These are phyloP conservation scores for Oscheius sp. DNA, from an alignment of 2,888 invertebrate species.

Conservation along the genomic window DNA sequence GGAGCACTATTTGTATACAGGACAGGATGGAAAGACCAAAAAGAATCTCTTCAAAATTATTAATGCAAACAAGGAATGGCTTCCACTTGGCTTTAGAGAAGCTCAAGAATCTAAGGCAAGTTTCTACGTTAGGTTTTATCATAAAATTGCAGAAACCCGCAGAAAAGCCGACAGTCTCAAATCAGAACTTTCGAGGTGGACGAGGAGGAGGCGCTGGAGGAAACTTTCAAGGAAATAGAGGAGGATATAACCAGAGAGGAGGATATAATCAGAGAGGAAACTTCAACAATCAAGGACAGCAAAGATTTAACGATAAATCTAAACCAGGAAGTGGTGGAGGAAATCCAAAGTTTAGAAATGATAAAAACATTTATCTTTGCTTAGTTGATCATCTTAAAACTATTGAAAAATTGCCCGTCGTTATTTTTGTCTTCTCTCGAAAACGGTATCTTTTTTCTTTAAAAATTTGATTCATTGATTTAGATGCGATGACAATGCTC, in stretches of 20 bases:
- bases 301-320: not conserved
- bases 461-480: not conserved
- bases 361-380: slow-evolving; percentile 84
- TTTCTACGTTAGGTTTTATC: not conserved
- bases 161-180: too few species aligned
- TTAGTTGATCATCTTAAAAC: slow-evolving; percentile 84
- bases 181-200: too few species aligned
- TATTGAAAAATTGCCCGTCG: slow-evolving; percentile 87
- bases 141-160: too few species aligned
- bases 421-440: slow-evolving; percentile 90
- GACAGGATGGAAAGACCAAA: slow-evolving; percentile 71
- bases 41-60: slow-evolving; percentile 76
- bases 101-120: slow-evolving; percentile 48
- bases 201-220: too few species aligned
- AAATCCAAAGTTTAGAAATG: slow-evolving; percentile 70
- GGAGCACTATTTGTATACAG: slow-evolving; percentile 82
- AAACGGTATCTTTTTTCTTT: slow-evolving; percentile 72
- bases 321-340: slow-evolving; percentile 26
- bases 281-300: too few species aligned
- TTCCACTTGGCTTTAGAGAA: slow-evolving; percentile 60
- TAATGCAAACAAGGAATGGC: slow-evolving; percentile 81
- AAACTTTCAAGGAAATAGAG: too few species aligned
- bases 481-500: slow-evolving; percentile 81
- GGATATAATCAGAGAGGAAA: too few species aligned
- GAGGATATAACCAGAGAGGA: too few species aligned